Evolutionary conservation across 2,888 invertebrate species (phyloP).

Genomic region (Yponomeuta evonymella): DNA sequence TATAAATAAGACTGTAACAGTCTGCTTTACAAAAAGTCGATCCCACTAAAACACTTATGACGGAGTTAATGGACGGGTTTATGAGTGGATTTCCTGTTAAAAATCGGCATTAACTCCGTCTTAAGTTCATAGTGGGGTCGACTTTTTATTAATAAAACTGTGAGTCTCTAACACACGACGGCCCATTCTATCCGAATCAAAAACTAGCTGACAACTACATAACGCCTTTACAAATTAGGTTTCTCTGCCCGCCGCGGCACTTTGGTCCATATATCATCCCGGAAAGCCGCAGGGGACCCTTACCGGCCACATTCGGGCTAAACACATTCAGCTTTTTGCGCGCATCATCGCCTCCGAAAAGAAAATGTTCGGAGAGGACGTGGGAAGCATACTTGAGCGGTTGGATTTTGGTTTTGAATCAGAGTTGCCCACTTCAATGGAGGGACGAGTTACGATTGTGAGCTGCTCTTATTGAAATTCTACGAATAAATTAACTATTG

Average conservation of each 20-base stretch:
- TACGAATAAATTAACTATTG: neutral
- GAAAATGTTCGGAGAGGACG: neutral
- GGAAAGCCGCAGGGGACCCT: neutral
- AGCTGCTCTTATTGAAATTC: neutral
- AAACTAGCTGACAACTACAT: too few relatives aligned
- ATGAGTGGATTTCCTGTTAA: too few relatives aligned
- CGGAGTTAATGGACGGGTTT: too few relatives aligned
- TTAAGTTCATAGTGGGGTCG: too few relatives aligned
- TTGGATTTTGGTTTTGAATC: neutral
- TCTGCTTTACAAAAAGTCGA: too few relatives aligned
- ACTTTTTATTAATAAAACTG: too few relatives aligned
- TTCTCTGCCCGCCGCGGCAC: neutral
- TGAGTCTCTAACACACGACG: neutral
- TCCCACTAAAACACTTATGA: too few relatives aligned
- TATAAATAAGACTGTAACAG: too few relatives aligned
- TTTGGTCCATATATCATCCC: neutral
- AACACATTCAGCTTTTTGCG: slow-evolving; percentile 1
- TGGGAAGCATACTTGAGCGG: neutral
- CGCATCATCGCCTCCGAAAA: neutral
- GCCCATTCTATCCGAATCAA: neutral
- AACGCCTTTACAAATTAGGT: too few relatives aligned
- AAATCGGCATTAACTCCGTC: too few relatives aligned
- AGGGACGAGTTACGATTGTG: neutral
- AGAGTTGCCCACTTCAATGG: neutral
- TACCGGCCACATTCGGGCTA: neutral